Conservation (phyloP, 2,797 vertebrate species). For the Lagorchestes hirsutus region DNA sequence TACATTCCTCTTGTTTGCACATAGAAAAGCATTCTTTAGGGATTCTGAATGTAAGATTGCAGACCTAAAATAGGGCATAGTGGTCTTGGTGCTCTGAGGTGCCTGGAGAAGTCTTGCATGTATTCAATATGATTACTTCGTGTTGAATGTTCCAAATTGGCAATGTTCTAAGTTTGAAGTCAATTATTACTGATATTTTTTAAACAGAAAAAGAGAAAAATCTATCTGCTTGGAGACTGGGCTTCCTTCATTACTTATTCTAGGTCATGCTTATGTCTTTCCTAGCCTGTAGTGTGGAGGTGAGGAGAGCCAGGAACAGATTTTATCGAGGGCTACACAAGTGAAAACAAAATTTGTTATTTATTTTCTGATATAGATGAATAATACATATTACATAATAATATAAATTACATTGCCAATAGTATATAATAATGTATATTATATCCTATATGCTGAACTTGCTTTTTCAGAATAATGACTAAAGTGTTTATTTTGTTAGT, state of each 20-base stretch:
- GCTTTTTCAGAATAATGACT: not conserved
- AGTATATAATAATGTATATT: not conserved
- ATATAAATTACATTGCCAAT: not conserved
- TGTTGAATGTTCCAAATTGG: slow-evolving; percentile 48
- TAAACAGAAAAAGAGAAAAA: slow-evolving; percentile 27
- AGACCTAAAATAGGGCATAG: not conserved
- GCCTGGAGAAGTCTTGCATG: not conserved
- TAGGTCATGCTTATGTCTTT: not conserved
- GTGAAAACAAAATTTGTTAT: not conserved
- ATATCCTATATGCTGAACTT: not conserved
- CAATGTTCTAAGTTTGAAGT: slow-evolving; percentile 50
- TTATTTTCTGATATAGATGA: not conserved
- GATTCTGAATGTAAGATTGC: not conserved
- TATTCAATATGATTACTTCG: not conserved
- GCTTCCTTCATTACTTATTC: not conserved
- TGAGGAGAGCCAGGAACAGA: not conserved
- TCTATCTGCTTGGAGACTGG: not conserved
- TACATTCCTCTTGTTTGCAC: not conserved
- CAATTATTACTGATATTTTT: slow-evolving; percentile 64
- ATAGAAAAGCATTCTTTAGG: accelerated
- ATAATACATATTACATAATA: not conserved
- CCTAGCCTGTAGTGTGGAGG: not conserved
- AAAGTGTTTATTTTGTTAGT: not conserved
- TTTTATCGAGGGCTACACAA: not conserved
- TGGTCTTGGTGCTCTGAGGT: slow-evolving; percentile 23